Conservation (phyloP, 35 echinoderm and acorn worm genomes). For the Apostichopus parvimensis region DNA sequence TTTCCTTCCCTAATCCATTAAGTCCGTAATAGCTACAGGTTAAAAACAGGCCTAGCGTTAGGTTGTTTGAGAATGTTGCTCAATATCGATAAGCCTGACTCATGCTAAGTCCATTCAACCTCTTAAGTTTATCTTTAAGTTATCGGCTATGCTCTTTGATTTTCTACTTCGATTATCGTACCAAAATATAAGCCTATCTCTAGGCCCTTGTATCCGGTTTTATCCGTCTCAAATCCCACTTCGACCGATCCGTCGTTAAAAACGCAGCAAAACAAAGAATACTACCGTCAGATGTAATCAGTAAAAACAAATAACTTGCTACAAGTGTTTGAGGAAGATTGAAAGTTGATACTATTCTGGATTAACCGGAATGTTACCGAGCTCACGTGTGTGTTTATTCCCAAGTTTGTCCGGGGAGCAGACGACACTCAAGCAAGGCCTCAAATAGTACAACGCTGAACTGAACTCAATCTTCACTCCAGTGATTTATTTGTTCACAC, state of each 20-base stretch:
- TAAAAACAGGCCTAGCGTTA: too few relatives aligned
- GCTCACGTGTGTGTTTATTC: neutral
- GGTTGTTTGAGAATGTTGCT: too few relatives aligned
- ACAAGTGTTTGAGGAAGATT: neutral
- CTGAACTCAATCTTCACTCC: neutral
- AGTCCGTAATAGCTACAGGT: too few relatives aligned
- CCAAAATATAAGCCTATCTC: neutral
- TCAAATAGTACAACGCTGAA: conserved; percentile 11
- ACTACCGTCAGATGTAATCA: neutral
- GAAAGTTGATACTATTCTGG: neutral
- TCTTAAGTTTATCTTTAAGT: too few relatives aligned
- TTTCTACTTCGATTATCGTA: neutral
- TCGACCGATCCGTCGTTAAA: neutral
- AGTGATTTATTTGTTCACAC: conserved; percentile 27
- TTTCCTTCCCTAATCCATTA: too few relatives aligned
- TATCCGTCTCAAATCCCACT: neutral
- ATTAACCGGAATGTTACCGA: conserved; percentile 2
- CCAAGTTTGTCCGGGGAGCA: neutral
- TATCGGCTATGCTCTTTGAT: neutral
- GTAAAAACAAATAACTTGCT: neutral
- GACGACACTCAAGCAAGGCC: conserved; percentile 13
- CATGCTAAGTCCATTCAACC: too few relatives aligned
- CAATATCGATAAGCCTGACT: too few relatives aligned
- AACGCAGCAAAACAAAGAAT: neutral
- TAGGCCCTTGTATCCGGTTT: neutral